Conservation (phyloP, 2,797 vertebrate species). For the Paratrypauchen microcephalus region DNA sequence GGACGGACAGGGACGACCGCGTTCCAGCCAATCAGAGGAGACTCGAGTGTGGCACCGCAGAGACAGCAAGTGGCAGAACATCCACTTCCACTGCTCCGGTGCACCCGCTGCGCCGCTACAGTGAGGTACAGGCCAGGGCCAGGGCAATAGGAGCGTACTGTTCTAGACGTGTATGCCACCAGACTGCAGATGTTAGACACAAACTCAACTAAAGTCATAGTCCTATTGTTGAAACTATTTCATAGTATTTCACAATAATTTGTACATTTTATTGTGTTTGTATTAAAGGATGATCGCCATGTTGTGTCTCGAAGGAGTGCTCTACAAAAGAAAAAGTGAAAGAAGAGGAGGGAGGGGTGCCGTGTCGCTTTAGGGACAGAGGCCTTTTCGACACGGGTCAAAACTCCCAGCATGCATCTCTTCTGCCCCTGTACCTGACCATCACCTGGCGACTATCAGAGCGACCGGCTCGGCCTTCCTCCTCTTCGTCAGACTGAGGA, state of each 20-base stretch:
- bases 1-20: conserved; percentile 88
- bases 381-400: conserved; percentile 45
- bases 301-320: conserved; percentile 60
- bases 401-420: conserved; percentile 71
- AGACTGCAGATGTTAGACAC: neutral
- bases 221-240: neutral
- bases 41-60: conserved; percentile 97
- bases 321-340: conserved; percentile 59
- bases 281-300: conserved; percentile 40
- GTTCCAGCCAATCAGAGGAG: conserved; percentile 96
- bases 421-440: conserved; percentile 41
- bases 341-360: conserved; percentile 38
- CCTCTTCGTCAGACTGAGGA: conserved; percentile 39
- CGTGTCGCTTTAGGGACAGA: conserved; percentile 44
- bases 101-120: conserved; percentile 92
- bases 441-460: conserved; percentile 32
- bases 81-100: conserved; percentile 98
- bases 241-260: no score
- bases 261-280: neutral
- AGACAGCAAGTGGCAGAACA: conserved; percentile 96
- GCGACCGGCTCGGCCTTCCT: conserved; percentile 13
- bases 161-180: neutral
- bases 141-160: neutral
- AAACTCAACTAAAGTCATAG: neutral
- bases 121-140: conserved; percentile 81